phyloP scores from a whole-genome alignment of 2,113 vertebrate species.

The Formicarius rufipectus region DNA sequence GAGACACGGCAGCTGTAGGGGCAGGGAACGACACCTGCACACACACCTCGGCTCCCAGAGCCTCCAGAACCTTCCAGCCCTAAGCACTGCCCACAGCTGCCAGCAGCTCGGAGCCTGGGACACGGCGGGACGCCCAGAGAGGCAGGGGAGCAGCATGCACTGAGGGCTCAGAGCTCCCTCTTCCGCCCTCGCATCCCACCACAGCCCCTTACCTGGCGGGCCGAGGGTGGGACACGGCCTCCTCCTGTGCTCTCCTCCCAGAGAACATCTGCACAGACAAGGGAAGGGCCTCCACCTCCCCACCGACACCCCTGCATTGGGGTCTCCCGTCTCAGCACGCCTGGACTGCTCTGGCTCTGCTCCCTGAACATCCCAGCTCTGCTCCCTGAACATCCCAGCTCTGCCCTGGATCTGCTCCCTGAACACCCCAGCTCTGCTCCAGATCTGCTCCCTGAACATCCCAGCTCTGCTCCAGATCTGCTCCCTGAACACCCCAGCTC shows the following conservation, averaged over 20 bases:
- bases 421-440: no score
- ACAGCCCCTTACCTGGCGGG: conserved; percentile 64
- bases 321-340: background rate
- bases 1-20: background rate
- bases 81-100: background rate
- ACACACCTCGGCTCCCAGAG: background rate
- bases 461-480: background rate
- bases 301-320: background rate
- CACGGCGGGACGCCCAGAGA: background rate
- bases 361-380: background rate
- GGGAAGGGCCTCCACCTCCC: background rate
- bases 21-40: background rate
- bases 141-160: conserved; percentile 44
- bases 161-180: background rate
- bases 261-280: conserved; percentile 30
- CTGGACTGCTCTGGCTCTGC: background rate
- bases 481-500: background rate
- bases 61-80: background rate
- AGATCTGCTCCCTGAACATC: background rate
- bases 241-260: conserved; percentile 52
- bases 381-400: background rate
- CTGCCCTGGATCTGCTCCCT: background rate
- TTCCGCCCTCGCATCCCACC: background rate
- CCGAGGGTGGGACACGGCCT: conserved; percentile 36
- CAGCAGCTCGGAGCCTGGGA: background rate